Percentiles rank a stretch among this genome's conserved stretches.
These are phyloP conservation scores for Mimas tiliae DNA, from an alignment of 2,888 invertebrate genomes.

Conservation along the genomic window DNA sequence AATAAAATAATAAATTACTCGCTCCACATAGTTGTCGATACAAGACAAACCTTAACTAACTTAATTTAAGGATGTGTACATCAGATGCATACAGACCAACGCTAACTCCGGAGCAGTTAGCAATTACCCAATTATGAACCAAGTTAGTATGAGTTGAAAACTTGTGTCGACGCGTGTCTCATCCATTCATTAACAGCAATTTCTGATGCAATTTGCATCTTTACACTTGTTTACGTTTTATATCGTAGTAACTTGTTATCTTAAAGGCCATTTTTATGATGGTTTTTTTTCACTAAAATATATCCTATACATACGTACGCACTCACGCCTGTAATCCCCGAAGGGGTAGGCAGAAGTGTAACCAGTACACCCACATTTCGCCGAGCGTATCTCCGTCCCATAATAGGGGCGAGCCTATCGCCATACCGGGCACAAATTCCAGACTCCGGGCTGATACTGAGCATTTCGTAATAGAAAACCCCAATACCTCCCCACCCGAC, in stretches of 20 bases:
- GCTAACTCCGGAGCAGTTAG: conserved; percentile 11
- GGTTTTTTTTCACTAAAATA: too few relatives aligned
- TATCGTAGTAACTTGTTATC: not conserved
- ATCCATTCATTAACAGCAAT: conserved; percentile 22
- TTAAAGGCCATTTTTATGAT: too few relatives aligned
- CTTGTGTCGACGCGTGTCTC: conserved; percentile 20
- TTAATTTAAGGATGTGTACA: not conserved
- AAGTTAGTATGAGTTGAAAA: conserved; percentile 16
- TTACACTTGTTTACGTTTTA: not conserved
- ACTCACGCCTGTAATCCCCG: too few relatives aligned
- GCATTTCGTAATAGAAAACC: too few relatives aligned
- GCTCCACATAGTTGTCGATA: not conserved
- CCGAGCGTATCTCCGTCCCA: too few relatives aligned
- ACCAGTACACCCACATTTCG: too few relatives aligned
- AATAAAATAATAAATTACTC: not conserved
- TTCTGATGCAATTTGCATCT: conserved; percentile 22
- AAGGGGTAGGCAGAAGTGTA: too few relatives aligned
- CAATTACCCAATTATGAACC: conserved; percentile 14
- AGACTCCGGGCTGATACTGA: too few relatives aligned
- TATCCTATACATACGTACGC: too few relatives aligned
- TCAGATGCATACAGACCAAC: not conserved
- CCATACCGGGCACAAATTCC: too few relatives aligned
- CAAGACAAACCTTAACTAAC: not conserved
- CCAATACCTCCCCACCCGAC: too few relatives aligned
- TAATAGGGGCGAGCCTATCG: too few relatives aligned